phyloP scores from a whole-genome alignment of 2,888 invertebrate genomes.

The Clusia tigrina region DNA sequence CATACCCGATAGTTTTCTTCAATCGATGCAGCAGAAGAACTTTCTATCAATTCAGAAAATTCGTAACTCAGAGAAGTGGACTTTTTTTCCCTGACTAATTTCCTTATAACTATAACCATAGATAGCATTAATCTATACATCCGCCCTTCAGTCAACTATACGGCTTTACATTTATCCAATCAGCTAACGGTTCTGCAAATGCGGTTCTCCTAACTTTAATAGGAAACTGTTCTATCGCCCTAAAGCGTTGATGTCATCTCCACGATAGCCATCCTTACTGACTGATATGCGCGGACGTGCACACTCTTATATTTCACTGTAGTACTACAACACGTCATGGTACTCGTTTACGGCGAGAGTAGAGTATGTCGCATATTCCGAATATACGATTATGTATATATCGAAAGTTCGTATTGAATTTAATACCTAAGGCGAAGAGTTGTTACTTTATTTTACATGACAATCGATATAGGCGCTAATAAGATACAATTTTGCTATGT shows the following conservation, averaged over 20 bases:
- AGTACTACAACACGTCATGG: not conserved
- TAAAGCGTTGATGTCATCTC: slow-evolving; percentile 37
- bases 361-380: not conserved
- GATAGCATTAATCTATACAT: too few relatives aligned
- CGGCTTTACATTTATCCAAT: too few relatives aligned
- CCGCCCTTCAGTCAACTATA: too few relatives aligned
- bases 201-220: not conserved
- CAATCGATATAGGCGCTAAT: slow-evolving; percentile 47
- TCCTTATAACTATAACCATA: too few relatives aligned
- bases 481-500: slow-evolving; percentile 41
- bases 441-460: not conserved
- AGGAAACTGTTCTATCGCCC: slow-evolving; percentile 36
- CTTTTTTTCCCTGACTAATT: too few relatives aligned
- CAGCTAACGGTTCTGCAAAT: too few relatives aligned
- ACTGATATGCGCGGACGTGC: slow-evolving; percentile 22
- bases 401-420: too few relatives aligned
- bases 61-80: too few relatives aligned
- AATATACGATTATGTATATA: too few relatives aligned
- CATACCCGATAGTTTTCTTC: too few relatives aligned
- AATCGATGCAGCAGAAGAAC: too few relatives aligned
- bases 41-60: too few relatives aligned
- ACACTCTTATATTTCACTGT: not conserved
- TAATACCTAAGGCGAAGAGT: slow-evolving; percentile 1
- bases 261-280: slow-evolving; percentile 30
- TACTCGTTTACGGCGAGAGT: not conserved